These are phyloP conservation scores for Nannobrachium achirus DNA, from an alignment of 2,113 vertebrate genomes.

Conservation along the genomic window DNA sequence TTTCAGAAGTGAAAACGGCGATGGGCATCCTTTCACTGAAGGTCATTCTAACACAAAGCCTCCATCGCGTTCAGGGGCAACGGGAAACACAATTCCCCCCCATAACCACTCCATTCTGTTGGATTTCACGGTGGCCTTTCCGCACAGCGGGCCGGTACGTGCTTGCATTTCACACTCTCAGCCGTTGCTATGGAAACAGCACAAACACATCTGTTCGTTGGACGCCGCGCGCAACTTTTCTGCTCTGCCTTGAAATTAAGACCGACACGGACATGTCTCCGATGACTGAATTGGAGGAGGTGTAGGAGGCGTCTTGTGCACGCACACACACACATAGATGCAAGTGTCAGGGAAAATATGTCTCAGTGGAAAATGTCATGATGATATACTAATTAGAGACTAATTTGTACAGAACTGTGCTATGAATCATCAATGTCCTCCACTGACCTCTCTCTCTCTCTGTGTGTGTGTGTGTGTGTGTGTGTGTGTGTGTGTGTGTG, in stretches of 20 bases:
- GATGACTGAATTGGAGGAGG: neutral
- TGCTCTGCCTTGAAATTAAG: conserved; percentile 42
- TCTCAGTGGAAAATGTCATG: neutral
- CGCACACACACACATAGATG: neutral
- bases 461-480: neutral
- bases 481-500: neutral
- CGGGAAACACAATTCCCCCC: conserved; percentile 53
- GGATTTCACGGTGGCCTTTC: conserved; percentile 58
- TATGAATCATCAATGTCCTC: neutral
- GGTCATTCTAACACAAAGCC: conserved; percentile 53
- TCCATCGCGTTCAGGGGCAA: conserved; percentile 48
- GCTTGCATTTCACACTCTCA: conserved; percentile 57
- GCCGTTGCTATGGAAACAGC: conserved; percentile 63
- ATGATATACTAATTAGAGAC: neutral
- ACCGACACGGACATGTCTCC: conserved; percentile 17
- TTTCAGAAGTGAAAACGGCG: conserved; percentile 45
- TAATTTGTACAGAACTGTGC: neutral
- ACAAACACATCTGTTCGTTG: conserved; percentile 62
- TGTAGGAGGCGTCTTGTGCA: conserved; percentile 5
- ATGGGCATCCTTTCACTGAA: conserved; percentile 67
- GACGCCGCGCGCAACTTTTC: conserved; percentile 50
- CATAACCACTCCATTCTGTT: conserved; percentile 50
- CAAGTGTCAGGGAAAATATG: neutral
- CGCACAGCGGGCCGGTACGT: conserved; percentile 35
- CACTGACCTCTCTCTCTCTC: too few species aligned